Evolutionary conservation across 1,140 invertebrate species (phyloP).

Genomic region (Ceratosolen fusciceps): DNA sequence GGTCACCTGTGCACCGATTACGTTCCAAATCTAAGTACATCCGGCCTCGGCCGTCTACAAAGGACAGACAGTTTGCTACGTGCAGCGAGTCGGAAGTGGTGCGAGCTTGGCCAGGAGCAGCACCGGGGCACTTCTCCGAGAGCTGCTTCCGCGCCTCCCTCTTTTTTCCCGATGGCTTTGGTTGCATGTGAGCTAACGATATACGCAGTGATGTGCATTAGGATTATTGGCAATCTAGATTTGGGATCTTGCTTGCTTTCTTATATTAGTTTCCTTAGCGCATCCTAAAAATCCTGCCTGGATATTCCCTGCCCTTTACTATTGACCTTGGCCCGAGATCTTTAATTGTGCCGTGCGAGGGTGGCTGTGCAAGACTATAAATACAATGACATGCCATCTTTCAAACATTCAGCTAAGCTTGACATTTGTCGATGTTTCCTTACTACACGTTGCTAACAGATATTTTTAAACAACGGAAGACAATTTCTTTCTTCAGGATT

Average conservation of each 20-base stretch:
- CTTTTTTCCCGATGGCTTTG: constrained; percentile 45
- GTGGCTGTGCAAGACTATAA: constrained; percentile 32
- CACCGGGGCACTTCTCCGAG: constrained; percentile 30
- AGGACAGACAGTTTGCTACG: constrained; percentile 48
- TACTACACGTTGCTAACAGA: no score
- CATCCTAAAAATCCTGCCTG: no score
- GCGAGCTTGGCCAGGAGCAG: constrained; percentile 40
- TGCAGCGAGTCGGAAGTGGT: constrained; percentile 46
- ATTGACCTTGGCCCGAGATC: no score
- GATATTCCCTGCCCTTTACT: no score
- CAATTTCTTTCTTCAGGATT: no score
- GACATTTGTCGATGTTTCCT: constrained; percentile 6
- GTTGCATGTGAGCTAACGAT: constrained; percentile 45
- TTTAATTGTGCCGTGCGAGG: neutral
- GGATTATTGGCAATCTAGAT: constrained; percentile 35
- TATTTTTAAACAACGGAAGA: no score
- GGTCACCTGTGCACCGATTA: constrained; percentile 78
- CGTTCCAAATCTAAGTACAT: constrained; percentile 89
- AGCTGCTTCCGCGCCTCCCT: constrained; percentile 39
- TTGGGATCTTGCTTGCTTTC: neutral
- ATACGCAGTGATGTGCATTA: constrained; percentile 44
- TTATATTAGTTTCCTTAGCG: neutral
- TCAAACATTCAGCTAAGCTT: constrained; percentile 40
- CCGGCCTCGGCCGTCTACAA: constrained; percentile 71
- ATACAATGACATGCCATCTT: constrained; percentile 30